Evolutionary conservation across 2,888 invertebrate genomes (phyloP).

Genomic region (Augiades crinisus): DNA sequence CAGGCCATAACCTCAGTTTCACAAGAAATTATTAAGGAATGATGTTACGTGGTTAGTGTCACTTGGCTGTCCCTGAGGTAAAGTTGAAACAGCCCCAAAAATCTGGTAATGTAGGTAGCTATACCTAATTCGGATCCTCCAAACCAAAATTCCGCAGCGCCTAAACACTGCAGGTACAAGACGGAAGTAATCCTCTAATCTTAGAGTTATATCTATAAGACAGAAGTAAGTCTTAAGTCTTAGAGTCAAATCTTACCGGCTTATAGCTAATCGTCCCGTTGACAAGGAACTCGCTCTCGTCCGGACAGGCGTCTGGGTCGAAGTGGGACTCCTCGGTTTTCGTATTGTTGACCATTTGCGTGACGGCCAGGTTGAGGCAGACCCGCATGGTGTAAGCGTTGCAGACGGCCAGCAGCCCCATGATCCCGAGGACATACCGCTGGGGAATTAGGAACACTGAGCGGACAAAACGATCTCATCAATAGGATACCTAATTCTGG

Average conservation of each 20-base stretch:
- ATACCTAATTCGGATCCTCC: too few relatives aligned
- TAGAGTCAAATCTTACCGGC: constrained; percentile 56
- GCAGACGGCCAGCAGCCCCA: constrained; percentile 86
- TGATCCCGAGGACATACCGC: constrained; percentile 85
- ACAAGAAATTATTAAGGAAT: too few relatives aligned
- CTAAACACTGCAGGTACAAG: too few relatives aligned
- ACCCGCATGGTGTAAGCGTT: constrained; percentile 89
- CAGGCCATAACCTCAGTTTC: too few relatives aligned
- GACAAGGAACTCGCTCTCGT: constrained; percentile 41
- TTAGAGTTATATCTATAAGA: too few relatives aligned
- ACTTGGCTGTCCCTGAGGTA: too few relatives aligned
- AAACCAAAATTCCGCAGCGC: too few relatives aligned
- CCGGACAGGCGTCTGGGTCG: constrained; percentile 63
- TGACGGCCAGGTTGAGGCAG: constrained; percentile 86
- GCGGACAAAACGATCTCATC: constrained; percentile 23
- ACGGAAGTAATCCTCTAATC: too few relatives aligned
- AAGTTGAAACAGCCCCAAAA: too few relatives aligned
- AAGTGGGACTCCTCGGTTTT: constrained; percentile 50
- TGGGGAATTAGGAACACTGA: constrained; percentile 73
- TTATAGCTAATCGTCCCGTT: constrained; percentile 61
- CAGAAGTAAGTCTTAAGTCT: too few relatives aligned
- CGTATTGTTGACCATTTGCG: constrained; percentile 82
- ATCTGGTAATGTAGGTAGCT: too few relatives aligned
- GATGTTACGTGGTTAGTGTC: too few relatives aligned
- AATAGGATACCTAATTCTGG: constrained; percentile 2